A percentile compares a stretch with the other conserved stretches of the same genome.
These are phyloP conservation scores for Anthoptus insignis DNA, from an alignment of 2,888 invertebrate species.

Conservation along the genomic window DNA sequence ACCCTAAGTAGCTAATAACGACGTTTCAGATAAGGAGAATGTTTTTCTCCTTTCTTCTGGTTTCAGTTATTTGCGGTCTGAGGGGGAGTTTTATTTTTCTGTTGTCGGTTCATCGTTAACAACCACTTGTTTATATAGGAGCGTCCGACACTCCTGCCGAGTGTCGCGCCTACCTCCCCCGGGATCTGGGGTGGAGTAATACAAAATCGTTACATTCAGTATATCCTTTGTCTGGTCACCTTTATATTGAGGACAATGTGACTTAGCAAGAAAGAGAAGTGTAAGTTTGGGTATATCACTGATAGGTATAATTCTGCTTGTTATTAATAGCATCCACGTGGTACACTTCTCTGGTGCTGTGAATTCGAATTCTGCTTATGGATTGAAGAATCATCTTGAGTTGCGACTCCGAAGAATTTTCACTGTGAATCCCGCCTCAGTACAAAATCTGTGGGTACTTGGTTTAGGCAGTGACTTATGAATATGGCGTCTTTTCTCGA, in stretches of 20 bases:
- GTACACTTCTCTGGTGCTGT: too few relatives aligned
- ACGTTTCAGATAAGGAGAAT: neutral
- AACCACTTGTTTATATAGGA: neutral
- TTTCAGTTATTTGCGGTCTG: neutral
- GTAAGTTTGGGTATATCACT: too few relatives aligned
- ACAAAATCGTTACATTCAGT: neutral
- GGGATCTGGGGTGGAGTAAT: neutral
- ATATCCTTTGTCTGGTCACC: neutral
- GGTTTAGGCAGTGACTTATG: too few relatives aligned
- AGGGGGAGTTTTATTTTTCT: neutral
- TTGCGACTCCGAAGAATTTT: too few relatives aligned
- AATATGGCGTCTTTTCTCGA: too few relatives aligned
- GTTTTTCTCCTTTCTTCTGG: neutral
- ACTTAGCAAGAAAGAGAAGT: too few relatives aligned
- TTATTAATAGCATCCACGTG: too few relatives aligned
- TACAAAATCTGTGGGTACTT: too few relatives aligned
- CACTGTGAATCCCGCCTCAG: too few relatives aligned
- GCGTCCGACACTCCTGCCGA: neutral
- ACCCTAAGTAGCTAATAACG: neutral
- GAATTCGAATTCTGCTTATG: too few relatives aligned
- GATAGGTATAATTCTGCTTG: too few relatives aligned
- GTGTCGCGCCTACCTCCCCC: neutral
- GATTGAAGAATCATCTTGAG: too few relatives aligned
- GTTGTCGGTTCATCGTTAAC: neutral
- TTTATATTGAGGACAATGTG: neutral